Base-by-base conservation (phyloP, 1,140 invertebrate genomes). In the Neotoxoptera formosana region DNA sequence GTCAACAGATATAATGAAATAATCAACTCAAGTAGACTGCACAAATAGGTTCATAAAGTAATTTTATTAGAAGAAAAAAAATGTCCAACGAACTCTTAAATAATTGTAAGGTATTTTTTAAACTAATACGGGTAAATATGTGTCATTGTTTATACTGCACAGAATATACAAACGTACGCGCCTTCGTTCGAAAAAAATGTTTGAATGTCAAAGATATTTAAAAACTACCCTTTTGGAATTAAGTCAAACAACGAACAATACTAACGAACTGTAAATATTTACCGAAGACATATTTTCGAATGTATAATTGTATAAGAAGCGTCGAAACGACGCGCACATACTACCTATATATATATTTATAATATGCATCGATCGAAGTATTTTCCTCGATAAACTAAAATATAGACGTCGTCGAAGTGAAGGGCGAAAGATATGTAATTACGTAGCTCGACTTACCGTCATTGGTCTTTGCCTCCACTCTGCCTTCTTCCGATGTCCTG, bases 391-490 rank as follows among this genome's bases (percentile, higher is more conserved):
- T 81, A n/a, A 67, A n/a, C 30, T 67, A n/a, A 67, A 67, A 67
- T 7, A 17, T 76, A 20, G 41, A 41, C 41, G 4, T 41, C 41
- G 41, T 2, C n/a, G n/a, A n/a, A n/a, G n/a, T n/a, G n/a, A n/a
- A n/a, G n/a, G n/a, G n/a, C n/a, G n/a, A n/a, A n/a, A n/a, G n/a
- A n/a, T n/a, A n/a, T n/a, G n/a, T 9, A 30, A 56, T 25, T 60
- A 56, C 23, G 25, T 88, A 17, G 8, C 14, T 51, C 91, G 94
- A 94, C 67, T 95, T 95, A 76, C 94, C 94, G 4, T 95, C 95
- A 81, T 96, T 96, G 86, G 97, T 95, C 94, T 96, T 96, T 4
- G 98, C 96, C 96, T 98, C 97, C n/a, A 98, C 96, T 94, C 97
- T 96, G 8, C 98, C 98, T 95, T 98, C 97, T n/a, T 95, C 95